These are phyloP conservation scores for Chelmon rostratus DNA, from an alignment of 2,797 vertebrate genomes.

Conservation along the genomic window DNA sequence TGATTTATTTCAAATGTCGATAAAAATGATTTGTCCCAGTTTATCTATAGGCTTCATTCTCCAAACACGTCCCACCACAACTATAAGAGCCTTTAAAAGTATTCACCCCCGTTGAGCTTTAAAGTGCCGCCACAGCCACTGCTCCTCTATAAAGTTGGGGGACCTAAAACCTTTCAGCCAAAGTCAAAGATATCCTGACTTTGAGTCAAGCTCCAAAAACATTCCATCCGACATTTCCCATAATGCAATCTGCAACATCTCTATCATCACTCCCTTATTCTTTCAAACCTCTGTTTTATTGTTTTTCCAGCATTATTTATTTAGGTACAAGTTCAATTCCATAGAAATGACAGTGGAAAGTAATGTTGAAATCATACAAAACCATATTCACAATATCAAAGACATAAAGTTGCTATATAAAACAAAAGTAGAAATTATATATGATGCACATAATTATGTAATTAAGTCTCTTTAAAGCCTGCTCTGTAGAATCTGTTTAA, in stretches of 20 bases:
- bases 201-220: background rate
- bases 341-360: too few species aligned
- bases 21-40: background rate
- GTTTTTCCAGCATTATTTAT: background rate
- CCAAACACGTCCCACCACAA: background rate
- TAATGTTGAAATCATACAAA: too few species aligned
- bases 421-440: too few species aligned
- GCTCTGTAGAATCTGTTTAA: too few species aligned
- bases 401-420: too few species aligned
- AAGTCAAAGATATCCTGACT: background rate
- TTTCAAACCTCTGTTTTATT: background rate
- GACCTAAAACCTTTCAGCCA: too few species aligned
- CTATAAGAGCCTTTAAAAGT: background rate
- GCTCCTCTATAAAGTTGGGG: background rate
- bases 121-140: background rate
- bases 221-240: background rate
- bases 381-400: too few species aligned
- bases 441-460: too few species aligned
- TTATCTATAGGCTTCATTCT: slow-evolving; percentile 2
- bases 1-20: too few species aligned
- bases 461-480: too few species aligned
- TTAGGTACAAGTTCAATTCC: background rate
- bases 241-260: background rate
- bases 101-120: background rate
- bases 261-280: background rate